A percentile compares a stretch with the other conserved stretches of the same genome.
These are phyloP conservation scores for Oreocharis arfaki DNA, from an alignment of 2,113 vertebrate genomes.

Conservation along the genomic window DNA sequence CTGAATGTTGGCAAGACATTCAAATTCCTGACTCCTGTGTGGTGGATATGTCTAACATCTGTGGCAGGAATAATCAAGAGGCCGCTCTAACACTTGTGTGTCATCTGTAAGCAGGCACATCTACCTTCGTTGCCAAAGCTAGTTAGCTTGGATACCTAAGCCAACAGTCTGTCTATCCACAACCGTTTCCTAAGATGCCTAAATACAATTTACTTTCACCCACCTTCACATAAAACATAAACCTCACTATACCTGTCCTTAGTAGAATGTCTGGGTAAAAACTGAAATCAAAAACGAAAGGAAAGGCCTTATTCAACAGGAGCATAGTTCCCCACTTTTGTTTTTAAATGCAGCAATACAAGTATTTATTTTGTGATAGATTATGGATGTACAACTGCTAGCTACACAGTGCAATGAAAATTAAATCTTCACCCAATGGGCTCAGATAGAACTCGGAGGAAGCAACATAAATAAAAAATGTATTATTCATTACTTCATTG, in stretches of 20 bases:
- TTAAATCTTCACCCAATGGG: not conserved
- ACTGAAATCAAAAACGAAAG: not conserved
- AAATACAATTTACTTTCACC: not conserved
- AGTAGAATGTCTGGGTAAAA: not conserved
- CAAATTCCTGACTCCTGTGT: not conserved
- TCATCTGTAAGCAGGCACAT: not conserved
- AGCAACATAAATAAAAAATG: slow-evolving; percentile 48
- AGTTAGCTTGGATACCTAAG: not conserved
- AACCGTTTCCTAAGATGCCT: not conserved
- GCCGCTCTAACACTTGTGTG: not conserved
- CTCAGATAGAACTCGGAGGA: not conserved
- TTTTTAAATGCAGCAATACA: not conserved
- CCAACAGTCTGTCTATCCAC: not conserved
- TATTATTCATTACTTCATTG: slow-evolving; percentile 43
- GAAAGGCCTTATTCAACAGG: not conserved
- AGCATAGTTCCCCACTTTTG: not conserved
- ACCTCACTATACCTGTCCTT: not conserved
- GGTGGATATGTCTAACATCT: not conserved
- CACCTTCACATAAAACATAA: not conserved
- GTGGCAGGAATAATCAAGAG: not conserved
- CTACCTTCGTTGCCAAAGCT: not conserved
- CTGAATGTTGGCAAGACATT: not conserved
- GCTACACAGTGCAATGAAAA: not conserved
- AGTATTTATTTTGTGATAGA: slow-evolving; percentile 1
- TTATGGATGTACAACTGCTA: not conserved